Evolutionary conservation across 2,797 vertebrate species (phyloP).

Genomic region (Halcyon chelicuti): DNA sequence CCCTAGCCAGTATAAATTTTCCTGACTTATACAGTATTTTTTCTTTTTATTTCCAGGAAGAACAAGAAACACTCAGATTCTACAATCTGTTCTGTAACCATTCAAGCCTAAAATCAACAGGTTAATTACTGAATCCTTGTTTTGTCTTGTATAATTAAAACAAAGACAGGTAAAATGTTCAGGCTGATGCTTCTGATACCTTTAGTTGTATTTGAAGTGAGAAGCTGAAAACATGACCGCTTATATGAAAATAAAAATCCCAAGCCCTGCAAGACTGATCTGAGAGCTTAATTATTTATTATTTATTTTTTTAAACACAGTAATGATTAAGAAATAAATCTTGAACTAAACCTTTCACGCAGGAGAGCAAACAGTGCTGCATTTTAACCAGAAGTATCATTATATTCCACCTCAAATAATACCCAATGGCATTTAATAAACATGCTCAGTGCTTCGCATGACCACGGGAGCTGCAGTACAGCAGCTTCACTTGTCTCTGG

Average conservation of each 20-base stretch:
- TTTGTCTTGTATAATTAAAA: background rate
- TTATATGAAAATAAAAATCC: fast-evolving
- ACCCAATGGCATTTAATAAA: background rate
- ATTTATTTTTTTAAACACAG: background rate
- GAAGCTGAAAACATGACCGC: background rate
- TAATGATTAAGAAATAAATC: background rate
- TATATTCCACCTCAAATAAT: background rate
- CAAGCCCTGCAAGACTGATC: background rate
- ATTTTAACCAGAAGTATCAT: background rate
- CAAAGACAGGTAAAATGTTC: background rate
- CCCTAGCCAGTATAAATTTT: background rate
- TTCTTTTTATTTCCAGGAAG: background rate
- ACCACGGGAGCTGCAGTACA: background rate
- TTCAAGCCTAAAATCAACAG: background rate
- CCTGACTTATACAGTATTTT: background rate
- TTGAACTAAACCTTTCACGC: background rate
- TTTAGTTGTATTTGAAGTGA: background rate
- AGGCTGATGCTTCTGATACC: background rate
- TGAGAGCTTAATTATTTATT: background rate
- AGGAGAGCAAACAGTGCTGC: background rate
- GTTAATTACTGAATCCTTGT: background rate
- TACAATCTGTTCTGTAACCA: background rate
- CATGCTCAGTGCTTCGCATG: background rate
- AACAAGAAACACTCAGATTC: background rate
- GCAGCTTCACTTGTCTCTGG: background rate